These are phyloP conservation scores for Typhlomys cinereus DNA, from an alignment of 2,113 vertebrate genomes.

Conservation along the genomic window DNA sequence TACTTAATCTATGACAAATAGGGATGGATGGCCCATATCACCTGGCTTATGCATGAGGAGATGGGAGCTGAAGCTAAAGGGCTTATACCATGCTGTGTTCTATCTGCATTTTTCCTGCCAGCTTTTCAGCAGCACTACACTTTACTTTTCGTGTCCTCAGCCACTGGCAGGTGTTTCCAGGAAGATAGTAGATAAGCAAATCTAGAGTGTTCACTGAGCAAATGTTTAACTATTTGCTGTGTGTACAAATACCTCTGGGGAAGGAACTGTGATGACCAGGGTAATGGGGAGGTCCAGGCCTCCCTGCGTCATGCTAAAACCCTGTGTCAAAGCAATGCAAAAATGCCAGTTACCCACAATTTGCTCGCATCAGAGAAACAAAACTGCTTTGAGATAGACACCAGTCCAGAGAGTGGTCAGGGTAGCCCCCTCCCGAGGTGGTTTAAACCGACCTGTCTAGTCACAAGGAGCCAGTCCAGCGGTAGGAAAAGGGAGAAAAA, in stretches of 20 bases:
- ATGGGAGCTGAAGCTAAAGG: not conserved
- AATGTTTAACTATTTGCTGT: constrained; percentile 24
- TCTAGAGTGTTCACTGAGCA: constrained; percentile 5
- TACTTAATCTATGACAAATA: not conserved
- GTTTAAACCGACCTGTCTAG: not conserved
- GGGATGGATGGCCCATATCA: not conserved
- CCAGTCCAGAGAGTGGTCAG: not conserved
- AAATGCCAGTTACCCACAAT: not conserved
- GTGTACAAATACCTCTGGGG: not conserved
- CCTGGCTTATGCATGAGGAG: not conserved
- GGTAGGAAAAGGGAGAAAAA: not conserved
- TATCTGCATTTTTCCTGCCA: not conserved
- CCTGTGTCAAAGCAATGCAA: not conserved
- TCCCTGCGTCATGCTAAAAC: not conserved
- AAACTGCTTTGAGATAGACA: not conserved
- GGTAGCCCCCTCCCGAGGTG: not conserved
- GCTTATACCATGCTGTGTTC: not conserved
- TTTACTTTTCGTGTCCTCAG: not conserved
- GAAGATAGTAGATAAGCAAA: constrained; percentile 37
- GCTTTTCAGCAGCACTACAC: not conserved
- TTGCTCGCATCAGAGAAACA: not conserved
- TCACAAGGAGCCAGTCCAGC: not conserved
- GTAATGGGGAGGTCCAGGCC: not conserved
- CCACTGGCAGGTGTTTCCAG: not conserved
- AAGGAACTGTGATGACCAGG: not conserved